Conservation (phyloP, 2,797 vertebrate species). For the Xenentodon cancila region DNA sequence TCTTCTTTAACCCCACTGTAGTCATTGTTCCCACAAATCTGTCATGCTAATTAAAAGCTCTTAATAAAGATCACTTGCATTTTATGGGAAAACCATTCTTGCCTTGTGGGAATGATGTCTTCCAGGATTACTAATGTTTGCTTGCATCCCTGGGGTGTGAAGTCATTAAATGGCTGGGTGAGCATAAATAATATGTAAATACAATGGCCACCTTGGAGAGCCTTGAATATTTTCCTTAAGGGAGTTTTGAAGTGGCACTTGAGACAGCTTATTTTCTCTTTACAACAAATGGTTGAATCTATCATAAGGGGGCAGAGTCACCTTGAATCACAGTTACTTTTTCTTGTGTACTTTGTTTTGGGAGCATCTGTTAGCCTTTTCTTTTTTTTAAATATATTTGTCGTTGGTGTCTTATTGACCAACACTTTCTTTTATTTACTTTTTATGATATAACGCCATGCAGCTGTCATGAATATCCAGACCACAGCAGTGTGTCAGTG, state of each 20-base stretch:
- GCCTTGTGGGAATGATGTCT: conserved; percentile 36
- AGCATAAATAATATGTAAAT: conserved; percentile 68
- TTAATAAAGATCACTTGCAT: conserved; percentile 34
- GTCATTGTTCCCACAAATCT: conserved; percentile 2
- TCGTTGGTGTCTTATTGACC: too few relatives aligned
- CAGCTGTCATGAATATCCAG: too few relatives aligned
- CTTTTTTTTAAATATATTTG: too few relatives aligned
- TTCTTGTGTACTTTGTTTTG: conserved; percentile 2
- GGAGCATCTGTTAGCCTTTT: conserved; percentile 1
- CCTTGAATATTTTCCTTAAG: conserved; percentile 38
- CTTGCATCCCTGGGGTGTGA: conserved; percentile 34
- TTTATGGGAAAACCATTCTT: conserved; percentile 4
- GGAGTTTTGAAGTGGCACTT: conserved; percentile 47
- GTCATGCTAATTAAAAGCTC: conserved; percentile 42
- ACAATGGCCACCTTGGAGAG: conserved; percentile 57
- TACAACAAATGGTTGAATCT: conserved; percentile 21
- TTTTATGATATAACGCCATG: too few relatives aligned
- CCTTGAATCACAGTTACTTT: conserved; percentile 30
- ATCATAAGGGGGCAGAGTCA: conserved; percentile 34
- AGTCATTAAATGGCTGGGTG: conserved; percentile 63
- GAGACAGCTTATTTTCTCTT: conserved; percentile 47
- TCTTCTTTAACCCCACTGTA: conserved; percentile 25
- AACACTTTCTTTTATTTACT: too few relatives aligned
- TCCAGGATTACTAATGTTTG: conserved; percentile 49
- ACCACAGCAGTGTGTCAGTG: too few relatives aligned